phyloP scores from a whole-genome alignment of 1,140 invertebrate genomes.

The Procambarus clarkii region DNA sequence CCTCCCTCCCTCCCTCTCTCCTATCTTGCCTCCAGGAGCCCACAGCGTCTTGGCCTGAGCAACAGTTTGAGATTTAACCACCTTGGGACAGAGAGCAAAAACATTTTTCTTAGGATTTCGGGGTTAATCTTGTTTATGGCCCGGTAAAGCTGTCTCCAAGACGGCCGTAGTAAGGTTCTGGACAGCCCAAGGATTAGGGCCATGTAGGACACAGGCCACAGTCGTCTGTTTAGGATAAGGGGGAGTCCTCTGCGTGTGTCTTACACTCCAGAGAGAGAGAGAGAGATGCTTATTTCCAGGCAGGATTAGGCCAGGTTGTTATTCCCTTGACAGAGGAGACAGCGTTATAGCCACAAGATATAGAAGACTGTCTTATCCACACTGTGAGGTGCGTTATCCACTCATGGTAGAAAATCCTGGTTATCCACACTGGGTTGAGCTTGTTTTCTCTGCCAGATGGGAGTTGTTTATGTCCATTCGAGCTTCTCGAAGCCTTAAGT shows the following conservation, averaged over 20 bases:
- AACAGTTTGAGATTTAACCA: constrained; percentile 4
- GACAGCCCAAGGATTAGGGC: not conserved
- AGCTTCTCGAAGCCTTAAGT: no score
- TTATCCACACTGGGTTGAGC: no score
- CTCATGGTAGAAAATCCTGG: no score
- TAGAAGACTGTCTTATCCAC: no score
- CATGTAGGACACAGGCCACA: not conserved
- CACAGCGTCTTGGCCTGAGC: not conserved
- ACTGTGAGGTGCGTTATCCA: no score
- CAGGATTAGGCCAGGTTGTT: no score
- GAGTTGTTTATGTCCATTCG: no score
- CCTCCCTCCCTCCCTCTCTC: not conserved
- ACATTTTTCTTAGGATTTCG: not conserved
- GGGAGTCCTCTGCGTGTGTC: not conserved
- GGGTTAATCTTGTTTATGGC: not conserved
- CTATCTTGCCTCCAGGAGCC: not conserved
- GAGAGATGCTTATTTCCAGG: no score
- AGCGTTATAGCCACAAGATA: no score
- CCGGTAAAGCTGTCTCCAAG: not conserved
- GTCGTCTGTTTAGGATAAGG: not conserved
- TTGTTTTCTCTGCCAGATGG: no score
- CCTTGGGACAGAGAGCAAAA: not conserved
- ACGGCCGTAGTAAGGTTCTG: not conserved
- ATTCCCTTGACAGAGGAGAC: no score
- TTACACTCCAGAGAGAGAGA: no score